Evolutionary conservation across 2,113 vertebrate genomes (phyloP), one percentile per base, ranked within the genome.

Genomic region (Callopanchax toddi): DNA sequence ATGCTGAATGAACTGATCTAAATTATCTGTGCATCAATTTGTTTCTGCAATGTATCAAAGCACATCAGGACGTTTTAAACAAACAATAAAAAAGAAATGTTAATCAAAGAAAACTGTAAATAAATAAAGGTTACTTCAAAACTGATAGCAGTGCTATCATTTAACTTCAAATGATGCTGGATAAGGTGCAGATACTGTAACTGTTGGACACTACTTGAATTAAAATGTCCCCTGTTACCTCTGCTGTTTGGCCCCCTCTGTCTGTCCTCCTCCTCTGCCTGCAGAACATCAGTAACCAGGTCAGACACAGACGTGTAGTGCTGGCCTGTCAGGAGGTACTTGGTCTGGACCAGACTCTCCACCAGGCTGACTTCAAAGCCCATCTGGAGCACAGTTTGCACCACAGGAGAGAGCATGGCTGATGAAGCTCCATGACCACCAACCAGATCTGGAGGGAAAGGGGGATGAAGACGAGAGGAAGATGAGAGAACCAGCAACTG

Each of bases 321-420:
- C 43, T 74, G 69, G 11, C 94, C 91, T 15, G 81, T 86, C 79
- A 91, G 65, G n/a, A 89, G 13, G 56, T 83, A 92, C 70, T 84
- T 93, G 61, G 89, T 86, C 67, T 89, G 81, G 37, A 92, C 85
- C 81, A 93, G 75, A 63, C 64, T 88, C 79, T 84, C 76, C 76
- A 94, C 91, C 39, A 88, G 21, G 2, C 10, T 32, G 6, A 73
- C 71, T 49, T 92, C 87, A 79, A 95, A 94, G 40, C 93, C 94
- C 93, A 94, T 94, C 86, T 91, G 82, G 36, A 91, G 69, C 37
- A 90, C 92, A 13, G 88, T 86, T 84, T 92, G 89, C 32, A 91
- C 90, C 55, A 90, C 16, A 0, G 87, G 82, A 34, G 85, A 88
- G 45, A 89, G 86, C 78, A 86, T 82, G 69, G 56, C 67, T 0